Evolutionary conservation across 64 coral and sea anemone genomes (phyloP).

Genomic region (Stichodactyla mertensii): DNA sequence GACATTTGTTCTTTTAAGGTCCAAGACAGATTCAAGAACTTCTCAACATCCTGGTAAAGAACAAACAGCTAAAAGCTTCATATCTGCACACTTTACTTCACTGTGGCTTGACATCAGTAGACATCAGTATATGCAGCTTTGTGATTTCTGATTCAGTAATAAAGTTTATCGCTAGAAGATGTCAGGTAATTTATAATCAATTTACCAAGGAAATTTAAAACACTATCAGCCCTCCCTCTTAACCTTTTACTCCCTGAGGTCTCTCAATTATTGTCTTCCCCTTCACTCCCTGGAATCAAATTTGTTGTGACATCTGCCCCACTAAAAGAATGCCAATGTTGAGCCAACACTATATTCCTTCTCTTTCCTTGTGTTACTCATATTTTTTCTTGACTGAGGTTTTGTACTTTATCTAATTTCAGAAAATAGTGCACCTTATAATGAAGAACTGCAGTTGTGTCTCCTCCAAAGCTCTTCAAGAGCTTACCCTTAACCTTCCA

Average conservation of each 20-base stretch:
- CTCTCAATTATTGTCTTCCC: too few relatives aligned
- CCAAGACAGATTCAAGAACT: constrained; percentile 15
- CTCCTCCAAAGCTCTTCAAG: not conserved
- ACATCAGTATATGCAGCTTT: constrained; percentile 8
- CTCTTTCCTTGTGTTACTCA: too few relatives aligned
- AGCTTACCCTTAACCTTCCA: not conserved
- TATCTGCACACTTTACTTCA: constrained; percentile 17
- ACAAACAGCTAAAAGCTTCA: constrained; percentile 2
- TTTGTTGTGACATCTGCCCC: too few relatives aligned
- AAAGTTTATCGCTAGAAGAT: constrained; percentile 7
- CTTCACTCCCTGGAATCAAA: too few relatives aligned
- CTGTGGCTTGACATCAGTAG: constrained; percentile 2
- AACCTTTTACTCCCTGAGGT: too few relatives aligned
- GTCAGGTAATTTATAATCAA: not conserved
- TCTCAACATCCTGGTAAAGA: constrained; percentile 2
- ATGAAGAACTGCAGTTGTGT: not conserved
- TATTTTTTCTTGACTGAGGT: too few relatives aligned
- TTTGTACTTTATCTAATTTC: not conserved
- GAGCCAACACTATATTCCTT: too few relatives aligned
- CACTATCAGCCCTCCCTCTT: too few relatives aligned
- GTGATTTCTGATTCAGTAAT: not conserved
- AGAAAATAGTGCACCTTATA: constrained; percentile 21
- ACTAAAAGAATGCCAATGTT: too few relatives aligned
- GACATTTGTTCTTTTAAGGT: not conserved
- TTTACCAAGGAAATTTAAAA: not conserved